A percentile compares a stretch with the other conserved stretches of the same genome.
phyloP scores from a whole-genome alignment of 2,797 vertebrate species.

The Rhinoraja longicauda region DNA sequence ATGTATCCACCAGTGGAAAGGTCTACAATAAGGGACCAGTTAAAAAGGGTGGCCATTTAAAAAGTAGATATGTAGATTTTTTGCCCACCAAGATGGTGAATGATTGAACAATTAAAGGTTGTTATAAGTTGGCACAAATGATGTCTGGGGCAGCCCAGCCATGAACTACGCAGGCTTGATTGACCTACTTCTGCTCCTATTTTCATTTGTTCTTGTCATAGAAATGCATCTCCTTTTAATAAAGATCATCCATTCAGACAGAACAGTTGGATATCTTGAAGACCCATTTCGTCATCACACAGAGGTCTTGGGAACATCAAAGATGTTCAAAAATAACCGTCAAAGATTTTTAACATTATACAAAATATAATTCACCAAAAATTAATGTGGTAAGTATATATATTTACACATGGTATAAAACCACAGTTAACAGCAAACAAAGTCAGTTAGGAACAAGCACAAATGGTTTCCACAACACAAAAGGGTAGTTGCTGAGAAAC shows the following conservation, averaged over 20 bases:
- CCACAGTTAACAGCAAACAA: not conserved
- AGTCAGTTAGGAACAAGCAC: not conserved
- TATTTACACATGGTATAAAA: not conserved
- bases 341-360: not conserved
- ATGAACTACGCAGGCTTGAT: too few species aligned
- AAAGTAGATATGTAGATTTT: too few species aligned
- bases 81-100: too few species aligned
- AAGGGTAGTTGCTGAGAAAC: constrained; percentile 20
- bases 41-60: too few species aligned
- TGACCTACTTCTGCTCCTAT: too few species aligned
- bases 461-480: constrained; percentile 21
- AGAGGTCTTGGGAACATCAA: not conserved
- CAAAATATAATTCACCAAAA: not conserved
- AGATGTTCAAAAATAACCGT: not conserved
- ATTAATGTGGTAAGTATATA: not conserved
- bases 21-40: too few species aligned
- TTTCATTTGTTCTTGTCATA: too few species aligned
- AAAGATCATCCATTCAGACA: not conserved
- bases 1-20: too few species aligned
- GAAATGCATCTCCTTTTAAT: too few species aligned
- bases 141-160: too few species aligned
- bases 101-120: too few species aligned
- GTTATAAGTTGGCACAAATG: too few species aligned
- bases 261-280: not conserved
- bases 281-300: not conserved